phyloP scores from a whole-genome alignment of 2,797 vertebrate species.

The Manis pentadactyla region DNA sequence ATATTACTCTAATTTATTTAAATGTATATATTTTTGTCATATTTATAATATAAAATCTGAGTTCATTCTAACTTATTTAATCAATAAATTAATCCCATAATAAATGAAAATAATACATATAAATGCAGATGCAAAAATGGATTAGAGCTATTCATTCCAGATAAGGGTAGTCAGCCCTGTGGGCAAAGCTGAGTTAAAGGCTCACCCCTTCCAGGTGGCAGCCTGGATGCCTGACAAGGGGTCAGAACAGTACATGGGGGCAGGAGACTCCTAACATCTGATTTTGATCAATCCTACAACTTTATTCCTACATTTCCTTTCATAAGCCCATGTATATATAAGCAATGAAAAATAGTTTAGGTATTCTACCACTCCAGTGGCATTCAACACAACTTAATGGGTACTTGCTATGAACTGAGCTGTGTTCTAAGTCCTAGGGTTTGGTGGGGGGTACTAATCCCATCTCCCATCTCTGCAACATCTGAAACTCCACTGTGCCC shows the following conservation, averaged over 20 bases:
- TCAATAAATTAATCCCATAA: slow-evolving; percentile 1
- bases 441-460: not conserved
- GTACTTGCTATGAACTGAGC: not conserved
- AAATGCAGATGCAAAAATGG: not conserved
- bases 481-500: not conserved
- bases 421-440: not conserved
- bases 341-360: not conserved
- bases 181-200: not conserved
- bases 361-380: not conserved
- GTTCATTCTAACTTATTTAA: not conserved
- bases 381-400: not conserved
- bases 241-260: not conserved
- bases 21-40: too few relatives aligned
- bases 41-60: too few relatives aligned
- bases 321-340: not conserved
- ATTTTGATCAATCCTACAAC: not conserved
- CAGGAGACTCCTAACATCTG: not conserved
- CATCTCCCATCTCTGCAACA: not conserved
- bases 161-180: not conserved
- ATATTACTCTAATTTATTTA: not conserved
- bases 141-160: not conserved
- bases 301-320: not conserved
- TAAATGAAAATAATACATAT: not conserved
- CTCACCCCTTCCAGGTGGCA: not conserved
- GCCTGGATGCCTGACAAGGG: not conserved